Evolutionary conservation across 2,113 vertebrate genomes (phyloP).

Genomic region (Aegotheles bennettii): DNA sequence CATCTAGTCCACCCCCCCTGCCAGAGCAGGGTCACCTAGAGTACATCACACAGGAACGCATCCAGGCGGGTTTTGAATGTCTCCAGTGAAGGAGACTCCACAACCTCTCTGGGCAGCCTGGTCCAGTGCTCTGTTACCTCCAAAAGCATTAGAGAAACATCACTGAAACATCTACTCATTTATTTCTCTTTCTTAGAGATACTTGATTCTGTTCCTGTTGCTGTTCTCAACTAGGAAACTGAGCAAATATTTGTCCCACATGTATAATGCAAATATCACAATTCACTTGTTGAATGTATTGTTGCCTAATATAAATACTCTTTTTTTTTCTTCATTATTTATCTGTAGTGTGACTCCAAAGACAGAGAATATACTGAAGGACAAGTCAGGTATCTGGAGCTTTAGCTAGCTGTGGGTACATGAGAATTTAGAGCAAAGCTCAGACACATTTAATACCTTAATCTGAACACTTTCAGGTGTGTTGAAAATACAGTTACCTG

Average conservation of each 20-base stretch:
- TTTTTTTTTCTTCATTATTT: not conserved
- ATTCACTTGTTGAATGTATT: not conserved
- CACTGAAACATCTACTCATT: not conserved
- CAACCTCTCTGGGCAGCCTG: too few relatives aligned
- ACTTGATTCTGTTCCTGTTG: not conserved
- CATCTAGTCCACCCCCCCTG: too few relatives aligned
- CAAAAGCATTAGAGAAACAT: not conserved
- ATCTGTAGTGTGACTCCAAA: not conserved
- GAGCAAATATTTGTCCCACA: not conserved
- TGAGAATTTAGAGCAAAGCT: not conserved
- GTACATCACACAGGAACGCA: too few relatives aligned
- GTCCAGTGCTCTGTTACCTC: too few relatives aligned
- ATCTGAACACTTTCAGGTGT: not conserved
- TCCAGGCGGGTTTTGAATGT: too few relatives aligned
- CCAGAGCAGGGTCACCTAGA: too few relatives aligned
- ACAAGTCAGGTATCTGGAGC: not conserved
- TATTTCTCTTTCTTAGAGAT: not conserved
- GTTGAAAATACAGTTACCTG: not conserved
- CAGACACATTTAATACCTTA: not conserved
- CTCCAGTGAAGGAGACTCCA: too few relatives aligned
- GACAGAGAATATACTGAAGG: not conserved
- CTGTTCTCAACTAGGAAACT: not conserved
- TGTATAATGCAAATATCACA: not conserved
- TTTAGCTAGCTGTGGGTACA: not conserved
- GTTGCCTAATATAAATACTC: not conserved